Evolutionary conservation across 92 coral and sea anemone genomes (phyloP).

Genomic region (Phenganax stokvisi): DNA sequence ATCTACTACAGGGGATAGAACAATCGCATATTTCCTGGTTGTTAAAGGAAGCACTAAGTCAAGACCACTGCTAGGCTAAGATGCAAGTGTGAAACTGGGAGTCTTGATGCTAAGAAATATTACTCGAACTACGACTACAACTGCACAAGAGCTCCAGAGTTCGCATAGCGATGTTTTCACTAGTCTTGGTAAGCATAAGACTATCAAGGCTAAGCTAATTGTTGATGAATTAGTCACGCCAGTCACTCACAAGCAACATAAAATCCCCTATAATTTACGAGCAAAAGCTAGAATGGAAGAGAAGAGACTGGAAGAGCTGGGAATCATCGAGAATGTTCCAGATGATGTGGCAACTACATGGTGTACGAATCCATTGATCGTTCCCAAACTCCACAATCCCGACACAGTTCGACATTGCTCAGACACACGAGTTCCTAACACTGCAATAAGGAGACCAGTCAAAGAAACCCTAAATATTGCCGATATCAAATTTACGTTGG

Average conservation of each 20-base stretch:
- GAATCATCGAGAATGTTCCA: slow-evolving; percentile 43
- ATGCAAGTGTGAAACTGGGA: slow-evolving; percentile 41
- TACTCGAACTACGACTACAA: slow-evolving; percentile 1
- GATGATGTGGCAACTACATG: slow-evolving; percentile 45
- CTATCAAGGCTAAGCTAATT: slow-evolving; percentile 46
- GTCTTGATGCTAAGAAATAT: slow-evolving; percentile 17
- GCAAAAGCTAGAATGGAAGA: slow-evolving; percentile 36
- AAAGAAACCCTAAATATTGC: slow-evolving; percentile 29
- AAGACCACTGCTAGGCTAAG: slow-evolving; percentile 38
- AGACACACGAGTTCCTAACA: slow-evolving; percentile 41
- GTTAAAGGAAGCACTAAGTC: slow-evolving; percentile 41
- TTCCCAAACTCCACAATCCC: slow-evolving; percentile 40
- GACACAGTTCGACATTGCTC: slow-evolving; percentile 40
- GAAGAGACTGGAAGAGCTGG: slow-evolving; percentile 33
- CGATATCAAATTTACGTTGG: slow-evolving; percentile 38
- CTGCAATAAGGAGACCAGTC: slow-evolving; percentile 37
- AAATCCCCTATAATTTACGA: slow-evolving; percentile 30
- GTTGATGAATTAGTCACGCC: slow-evolving; percentile 27
- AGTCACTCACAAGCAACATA: slow-evolving; percentile 38
- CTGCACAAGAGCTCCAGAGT: not conserved
- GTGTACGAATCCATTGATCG: slow-evolving; percentile 49
- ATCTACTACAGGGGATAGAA: not conserved
- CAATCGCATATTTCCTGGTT: slow-evolving; percentile 34
- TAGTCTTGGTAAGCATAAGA: slow-evolving; percentile 40
- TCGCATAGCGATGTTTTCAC: slow-evolving; percentile 36